A percentile compares a stretch with the other conserved stretches of the same genome.
Conservation (phyloP, 2,888 invertebrate genomes). For the Anticlea derivata region DNA sequence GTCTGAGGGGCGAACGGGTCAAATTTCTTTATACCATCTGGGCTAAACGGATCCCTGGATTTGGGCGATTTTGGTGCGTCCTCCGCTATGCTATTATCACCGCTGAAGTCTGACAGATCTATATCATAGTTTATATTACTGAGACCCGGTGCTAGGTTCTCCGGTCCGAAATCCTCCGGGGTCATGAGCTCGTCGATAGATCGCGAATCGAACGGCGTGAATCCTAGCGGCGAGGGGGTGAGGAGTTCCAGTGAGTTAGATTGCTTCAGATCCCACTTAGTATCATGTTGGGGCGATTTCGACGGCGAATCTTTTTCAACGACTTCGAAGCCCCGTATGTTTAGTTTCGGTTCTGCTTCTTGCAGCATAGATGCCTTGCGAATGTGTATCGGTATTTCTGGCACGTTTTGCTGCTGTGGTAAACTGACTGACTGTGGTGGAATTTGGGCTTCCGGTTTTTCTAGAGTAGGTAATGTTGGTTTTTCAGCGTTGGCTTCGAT, state of each 20-base stretch:
- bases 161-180: constrained; percentile 83
- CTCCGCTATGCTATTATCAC: constrained; percentile 88
- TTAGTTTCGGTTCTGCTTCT: constrained; percentile 52
- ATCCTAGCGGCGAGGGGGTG: constrained; percentile 84
- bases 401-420: constrained; percentile 2
- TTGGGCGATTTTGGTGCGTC: constrained; percentile 59
- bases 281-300: constrained; percentile 60
- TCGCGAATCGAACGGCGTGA: constrained; percentile 82
- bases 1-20: constrained; percentile 81
- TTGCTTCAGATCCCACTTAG: constrained; percentile 65
- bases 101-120: constrained; percentile 89
- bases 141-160: constrained; percentile 84
- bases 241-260: constrained; percentile 78
- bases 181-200: constrained; percentile 85
- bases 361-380: constrained; percentile 29
- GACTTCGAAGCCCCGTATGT: constrained; percentile 63
- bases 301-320: constrained; percentile 63
- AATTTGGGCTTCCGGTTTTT: neutral
- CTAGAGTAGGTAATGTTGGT: constrained; percentile 13
- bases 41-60: constrained; percentile 83
- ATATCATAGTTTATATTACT: constrained; percentile 90
- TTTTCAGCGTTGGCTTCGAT: constrained; percentile 35
- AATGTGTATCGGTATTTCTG: constrained; percentile 29
- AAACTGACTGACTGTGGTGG: neutral
- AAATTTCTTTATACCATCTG: constrained; percentile 73